These are phyloP conservation scores for Hybos culiciformis DNA, from an alignment of 2,888 invertebrate genomes.

Conservation along the genomic window DNA sequence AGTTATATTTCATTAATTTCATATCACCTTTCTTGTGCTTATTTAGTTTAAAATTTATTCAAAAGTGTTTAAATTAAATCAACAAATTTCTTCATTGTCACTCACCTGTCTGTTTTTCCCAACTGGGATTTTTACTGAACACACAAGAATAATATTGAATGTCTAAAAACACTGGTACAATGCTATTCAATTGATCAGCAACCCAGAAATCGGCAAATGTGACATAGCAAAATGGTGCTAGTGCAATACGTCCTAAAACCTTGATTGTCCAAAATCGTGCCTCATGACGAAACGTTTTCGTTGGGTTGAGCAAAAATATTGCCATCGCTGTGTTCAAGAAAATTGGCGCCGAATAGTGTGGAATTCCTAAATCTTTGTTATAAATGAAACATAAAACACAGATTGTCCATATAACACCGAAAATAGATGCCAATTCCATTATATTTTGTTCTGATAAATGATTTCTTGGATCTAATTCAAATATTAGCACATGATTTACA, in stretches of 20 bases:
- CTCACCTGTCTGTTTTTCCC: conserved; percentile 37
- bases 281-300: conserved; percentile 58
- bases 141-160: conserved; percentile 68
- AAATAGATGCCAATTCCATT: conserved; percentile 62
- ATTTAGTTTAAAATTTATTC: not conserved
- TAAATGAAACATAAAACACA: conserved; percentile 53
- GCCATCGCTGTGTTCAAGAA: conserved; percentile 52
- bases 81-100: not conserved
- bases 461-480: conserved; percentile 67
- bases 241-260: conserved; percentile 45
- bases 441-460: conserved; percentile 62
- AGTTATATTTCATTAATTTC: not conserved
- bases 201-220: conserved; percentile 79
- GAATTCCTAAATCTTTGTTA: conserved; percentile 49
- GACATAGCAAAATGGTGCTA: conserved; percentile 64
- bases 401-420: conserved; percentile 62
- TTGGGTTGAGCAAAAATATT: conserved; percentile 60
- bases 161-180: conserved; percentile 61
- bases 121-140: conserved; percentile 48
- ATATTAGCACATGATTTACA: conserved; percentile 72
- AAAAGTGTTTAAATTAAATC: not conserved
- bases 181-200: conserved; percentile 69
- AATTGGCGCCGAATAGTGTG: conserved; percentile 64
- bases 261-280: conserved; percentile 58
- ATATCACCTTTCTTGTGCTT: too few relatives aligned